Base-by-base conservation (phyloP, 2,888 invertebrate species). In the Coleophora flavipennella region DNA sequence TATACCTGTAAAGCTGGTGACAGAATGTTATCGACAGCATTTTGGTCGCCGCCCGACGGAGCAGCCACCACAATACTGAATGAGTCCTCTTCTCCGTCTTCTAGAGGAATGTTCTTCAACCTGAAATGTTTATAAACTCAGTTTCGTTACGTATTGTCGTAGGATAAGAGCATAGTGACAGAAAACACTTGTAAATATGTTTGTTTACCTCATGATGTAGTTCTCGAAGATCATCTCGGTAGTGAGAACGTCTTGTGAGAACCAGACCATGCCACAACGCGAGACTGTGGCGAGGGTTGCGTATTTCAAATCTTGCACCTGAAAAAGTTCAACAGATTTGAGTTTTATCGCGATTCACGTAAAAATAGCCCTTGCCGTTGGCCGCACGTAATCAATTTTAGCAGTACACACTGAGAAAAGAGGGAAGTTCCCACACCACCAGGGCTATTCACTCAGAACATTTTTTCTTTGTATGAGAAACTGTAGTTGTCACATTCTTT, bases 251-350 rank as follows among this genome's bases (percentile, higher is more conserved):
- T 99, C 99, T 72, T 99, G 99, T 8, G 97, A 97, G 90, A 99
- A 99, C 99, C 99, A 99, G 33, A 99, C 98, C 99, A 99, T 99
- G 50, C 99, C 99, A 72, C 99, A 99, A 75, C 99, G 96, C 4
- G 98, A 98, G 0, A 99, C 99, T 0, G 99, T 99, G 12, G 99
- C 99, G 49, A 99, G 85, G 0, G 99, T 99, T 1, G 99, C 99
- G 74, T 96, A 99, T 74, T 96, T 96, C 61, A 99, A 79, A 81
- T 99, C 99, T 88, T 99, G 98, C 7, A 85, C 85, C 85, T 85
- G 46, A 32, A 51, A 44, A 39, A 20, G 20, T n/a, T n/a, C n/a
- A n/a, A n/a, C n/a, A n/a, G n/a, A n/a, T n/a, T n/a, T n/a, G n/a
- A n/a, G n/a, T n/a, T n/a, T n/a, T n/a, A n/a, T n/a, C n/a, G n/a